A percentile compares a stretch with the other conserved stretches of the same genome.
phyloP scores from a whole-genome alignment of 2,797 vertebrate genomes.

The Perodicticus potto region DNA sequence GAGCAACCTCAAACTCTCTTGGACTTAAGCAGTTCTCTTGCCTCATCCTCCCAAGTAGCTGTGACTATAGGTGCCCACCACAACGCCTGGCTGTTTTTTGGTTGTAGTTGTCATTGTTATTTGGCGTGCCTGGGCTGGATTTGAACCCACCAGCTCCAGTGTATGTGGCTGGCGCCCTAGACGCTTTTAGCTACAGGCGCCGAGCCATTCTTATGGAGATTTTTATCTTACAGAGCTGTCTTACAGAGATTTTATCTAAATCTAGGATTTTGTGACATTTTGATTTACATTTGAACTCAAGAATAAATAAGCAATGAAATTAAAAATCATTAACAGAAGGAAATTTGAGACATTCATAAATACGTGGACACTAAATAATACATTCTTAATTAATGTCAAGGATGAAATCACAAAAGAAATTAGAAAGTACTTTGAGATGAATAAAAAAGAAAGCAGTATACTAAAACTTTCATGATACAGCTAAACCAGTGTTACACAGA shows the following conservation, averaged over 20 bases:
- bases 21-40: no score
- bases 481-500: constrained; percentile 25
- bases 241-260: constrained; percentile 22
- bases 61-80: no score
- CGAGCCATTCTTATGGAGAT: no score
- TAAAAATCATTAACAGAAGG: constrained; percentile 37
- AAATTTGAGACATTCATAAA: constrained; percentile 28
- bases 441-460: background rate
- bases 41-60: no score
- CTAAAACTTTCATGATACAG: background rate
- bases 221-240: no score
- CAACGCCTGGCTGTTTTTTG: no score
- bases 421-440: constrained; percentile 38
- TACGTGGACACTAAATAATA: background rate
- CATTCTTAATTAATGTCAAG: background rate
- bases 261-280: constrained; percentile 33
- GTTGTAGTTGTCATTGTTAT: no score
- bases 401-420: constrained; percentile 36
- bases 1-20: no score
- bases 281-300: constrained; percentile 44
- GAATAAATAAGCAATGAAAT: constrained; percentile 33
- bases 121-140: no score
- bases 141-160: no score
- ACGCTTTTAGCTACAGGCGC: no score
- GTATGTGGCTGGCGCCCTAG: no score